phyloP scores from a whole-genome alignment of 2,113 vertebrate genomes.

The Microcebus tavaratra region DNA sequence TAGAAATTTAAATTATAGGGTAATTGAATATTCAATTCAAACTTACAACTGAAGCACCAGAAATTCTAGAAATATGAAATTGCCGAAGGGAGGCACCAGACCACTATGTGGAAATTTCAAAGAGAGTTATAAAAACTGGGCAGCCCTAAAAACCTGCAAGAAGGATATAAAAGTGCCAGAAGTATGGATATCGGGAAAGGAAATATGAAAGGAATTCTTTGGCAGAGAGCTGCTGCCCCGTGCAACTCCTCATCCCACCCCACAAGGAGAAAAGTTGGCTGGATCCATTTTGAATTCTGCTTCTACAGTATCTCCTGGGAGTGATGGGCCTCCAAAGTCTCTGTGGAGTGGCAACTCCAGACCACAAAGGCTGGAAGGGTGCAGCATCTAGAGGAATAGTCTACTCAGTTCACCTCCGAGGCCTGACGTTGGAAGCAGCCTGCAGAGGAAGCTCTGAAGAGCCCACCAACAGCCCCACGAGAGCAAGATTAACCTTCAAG shows the following conservation, averaged over 20 bases:
- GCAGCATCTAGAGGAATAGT: too few species aligned
- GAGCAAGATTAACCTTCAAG: not conserved
- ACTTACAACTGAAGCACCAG: not conserved
- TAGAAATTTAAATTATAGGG: not conserved
- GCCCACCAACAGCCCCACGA: not conserved
- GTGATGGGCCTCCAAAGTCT: not conserved
- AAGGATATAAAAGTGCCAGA: not conserved
- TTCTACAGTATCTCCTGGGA: not conserved
- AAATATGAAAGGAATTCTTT: not conserved
- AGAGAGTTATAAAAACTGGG: not conserved
- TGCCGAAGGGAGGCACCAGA: not conserved
- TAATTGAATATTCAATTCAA: not conserved
- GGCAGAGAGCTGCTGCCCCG: not conserved
- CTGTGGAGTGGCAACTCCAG: not conserved
- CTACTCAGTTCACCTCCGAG: not conserved
- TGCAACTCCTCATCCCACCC: not conserved
- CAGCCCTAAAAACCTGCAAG: not conserved
- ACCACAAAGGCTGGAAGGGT: not conserved
- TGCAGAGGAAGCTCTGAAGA: not conserved
- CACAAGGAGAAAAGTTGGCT: not conserved
- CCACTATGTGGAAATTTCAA: not conserved
- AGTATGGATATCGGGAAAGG: not conserved
- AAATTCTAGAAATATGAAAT: constrained; percentile 4
- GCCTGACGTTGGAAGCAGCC: not conserved
- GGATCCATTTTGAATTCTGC: not conserved